Base-by-base conservation (phyloP, 2,888 invertebrate genomes). In the Carcina quercana region DNA sequence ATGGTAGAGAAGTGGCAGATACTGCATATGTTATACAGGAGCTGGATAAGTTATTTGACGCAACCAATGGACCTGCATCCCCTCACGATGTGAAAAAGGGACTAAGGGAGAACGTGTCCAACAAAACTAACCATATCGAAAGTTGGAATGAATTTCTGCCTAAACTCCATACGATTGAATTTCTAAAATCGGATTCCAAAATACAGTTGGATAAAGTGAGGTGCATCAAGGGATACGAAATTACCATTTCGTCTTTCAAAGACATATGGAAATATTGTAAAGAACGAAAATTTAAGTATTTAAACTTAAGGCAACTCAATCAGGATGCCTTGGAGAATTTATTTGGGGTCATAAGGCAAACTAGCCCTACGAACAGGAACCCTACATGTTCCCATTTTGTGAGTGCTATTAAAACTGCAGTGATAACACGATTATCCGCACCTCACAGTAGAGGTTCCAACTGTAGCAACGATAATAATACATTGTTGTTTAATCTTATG, bases 1-100 rank as follows among this genome's bases (percentile, higher is more conserved):
- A 25, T 13, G 11, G 11, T 12, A 10, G 20, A n/a, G 20, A 37
- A 13, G 5, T 37, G 3, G 14, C 29, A 7, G 8, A 35, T 5
- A 37, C 40, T 10, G 35, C 28, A 2, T 6, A 22, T 1, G 24
- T 40, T 3, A 15, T 40, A 12, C 11, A 32, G 6, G 14, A 35
- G 6, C 19, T 37, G 5, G 30, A 35, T 19, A n/a, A 17, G 11
- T 15, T 40, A 3, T 40, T 40, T 28, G 40, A 40, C 27, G n/a
- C 5, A 14, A 37, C 34, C 3, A 40, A 40, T 32, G 34, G 34
- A 3, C 37, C 37, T 6, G 15, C 37, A 1, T 15, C 21, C 3
- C 5, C 8, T 3, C 20, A 32, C 3, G 35, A 40, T 21, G 15
- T 25, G 8, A 40, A 35, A 21, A 34, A 30, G 19, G 12, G 19